Evolutionary conservation across 2,797 vertebrate species (phyloP).

Genomic region (Podarcis lilfordi): DNA sequence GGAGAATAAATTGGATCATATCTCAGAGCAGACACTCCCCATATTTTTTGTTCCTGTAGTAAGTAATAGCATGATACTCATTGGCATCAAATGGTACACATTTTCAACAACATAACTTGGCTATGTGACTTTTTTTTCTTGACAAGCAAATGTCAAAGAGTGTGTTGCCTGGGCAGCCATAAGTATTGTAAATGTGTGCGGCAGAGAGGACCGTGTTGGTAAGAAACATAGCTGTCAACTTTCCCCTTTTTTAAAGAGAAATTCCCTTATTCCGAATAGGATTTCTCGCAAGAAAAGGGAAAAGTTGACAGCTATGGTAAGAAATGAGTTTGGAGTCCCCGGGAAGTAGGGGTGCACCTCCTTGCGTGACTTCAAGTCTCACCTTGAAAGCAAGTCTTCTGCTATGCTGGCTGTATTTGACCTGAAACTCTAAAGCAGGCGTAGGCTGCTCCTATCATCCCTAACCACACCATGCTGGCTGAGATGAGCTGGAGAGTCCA

Average conservation of each 20-base stretch:
- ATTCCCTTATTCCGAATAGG: no score
- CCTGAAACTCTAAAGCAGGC: no score
- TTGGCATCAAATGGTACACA: slow-evolving; percentile 62
- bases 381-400: slow-evolving; percentile 48
- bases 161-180: slow-evolving; percentile 81
- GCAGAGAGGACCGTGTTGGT: slow-evolving; percentile 80
- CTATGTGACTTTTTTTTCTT: slow-evolving; percentile 21
- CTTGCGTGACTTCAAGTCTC: slow-evolving; percentile 57
- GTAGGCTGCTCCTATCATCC: not conserved
- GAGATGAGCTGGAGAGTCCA: not conserved
- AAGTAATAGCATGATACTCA: slow-evolving; percentile 51
- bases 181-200: slow-evolving; percentile 23
- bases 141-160: slow-evolving; percentile 61
- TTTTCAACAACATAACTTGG: slow-evolving; percentile 42
- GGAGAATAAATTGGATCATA: slow-evolving; percentile 73
- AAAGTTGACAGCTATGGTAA: slow-evolving; percentile 21
- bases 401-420: slow-evolving; percentile 9
- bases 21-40: slow-evolving; percentile 65
- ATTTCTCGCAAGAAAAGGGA: no score
- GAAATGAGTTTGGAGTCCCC: not conserved
- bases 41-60: slow-evolving; percentile 57
- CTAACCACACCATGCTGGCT: slow-evolving; percentile 32
- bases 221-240: not conserved
- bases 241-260: no score
- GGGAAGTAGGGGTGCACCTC: slow-evolving; percentile 33